A percentile compares a stretch with the other conserved stretches of the same genome.
These are phyloP conservation scores for Eupithecia pulchellata DNA, from an alignment of 2,888 invertebrate species.

Conservation along the genomic window DNA sequence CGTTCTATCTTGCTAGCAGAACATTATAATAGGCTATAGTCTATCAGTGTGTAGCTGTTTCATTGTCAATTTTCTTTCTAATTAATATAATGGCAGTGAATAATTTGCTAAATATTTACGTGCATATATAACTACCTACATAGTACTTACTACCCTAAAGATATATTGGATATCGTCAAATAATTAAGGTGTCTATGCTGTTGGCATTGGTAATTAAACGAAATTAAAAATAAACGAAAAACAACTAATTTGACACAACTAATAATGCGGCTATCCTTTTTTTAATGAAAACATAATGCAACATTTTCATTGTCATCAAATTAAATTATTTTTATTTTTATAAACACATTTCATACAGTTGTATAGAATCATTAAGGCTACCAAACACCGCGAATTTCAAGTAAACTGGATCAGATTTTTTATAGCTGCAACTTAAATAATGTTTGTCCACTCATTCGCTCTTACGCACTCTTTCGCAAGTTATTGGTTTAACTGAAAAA, in stretches of 20 bases:
- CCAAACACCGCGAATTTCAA: too few relatives aligned
- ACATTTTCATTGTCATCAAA: background rate
- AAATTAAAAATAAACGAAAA: background rate
- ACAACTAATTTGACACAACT: background rate
- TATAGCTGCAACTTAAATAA: too few relatives aligned
- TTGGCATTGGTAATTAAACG: background rate
- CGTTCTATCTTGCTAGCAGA: too few relatives aligned
- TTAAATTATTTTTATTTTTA: too few relatives aligned
- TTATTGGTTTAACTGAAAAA: too few relatives aligned
- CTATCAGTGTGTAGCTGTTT: background rate
- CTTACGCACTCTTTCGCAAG: too few relatives aligned
- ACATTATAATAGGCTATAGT: background rate
- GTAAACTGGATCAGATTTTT: too few relatives aligned
- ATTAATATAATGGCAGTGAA: background rate
- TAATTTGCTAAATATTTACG: background rate
- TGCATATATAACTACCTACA: background rate
- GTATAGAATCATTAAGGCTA: too few relatives aligned
- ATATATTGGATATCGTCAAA: too few relatives aligned
- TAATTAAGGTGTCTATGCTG: background rate
- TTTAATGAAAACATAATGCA: background rate
- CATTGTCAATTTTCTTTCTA: background rate
- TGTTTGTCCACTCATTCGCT: too few relatives aligned
- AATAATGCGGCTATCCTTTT: background rate
- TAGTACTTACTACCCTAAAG: background rate
- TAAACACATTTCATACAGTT: too few relatives aligned